Evolutionary conservation across 2,888 invertebrate genomes (phyloP).

Genomic region (Leptodirus hochenwartii): DNA sequence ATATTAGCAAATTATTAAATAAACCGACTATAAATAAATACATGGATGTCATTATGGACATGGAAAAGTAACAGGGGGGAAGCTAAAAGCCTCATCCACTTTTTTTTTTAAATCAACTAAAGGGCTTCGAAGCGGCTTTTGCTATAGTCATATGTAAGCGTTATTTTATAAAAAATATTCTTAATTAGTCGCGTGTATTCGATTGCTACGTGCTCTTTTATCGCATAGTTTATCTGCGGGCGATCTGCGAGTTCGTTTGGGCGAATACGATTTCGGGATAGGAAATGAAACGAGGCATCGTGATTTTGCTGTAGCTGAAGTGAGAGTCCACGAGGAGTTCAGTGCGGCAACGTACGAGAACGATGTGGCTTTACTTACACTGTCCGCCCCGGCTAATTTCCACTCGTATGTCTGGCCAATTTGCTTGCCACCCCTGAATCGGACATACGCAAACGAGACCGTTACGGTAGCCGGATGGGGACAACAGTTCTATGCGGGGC

Average conservation of each 20-base stretch:
- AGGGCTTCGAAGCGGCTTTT: no score
- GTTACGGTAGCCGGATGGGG: conserved; percentile 69
- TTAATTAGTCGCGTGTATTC: no score
- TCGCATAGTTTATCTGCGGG: no score
- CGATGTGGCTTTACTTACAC: conserved; percentile 57
- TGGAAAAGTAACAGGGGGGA: no score
- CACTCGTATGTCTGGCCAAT: conserved; percentile 71
- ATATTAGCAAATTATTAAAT: no score
- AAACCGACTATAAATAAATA: no score
- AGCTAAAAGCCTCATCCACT: no score
- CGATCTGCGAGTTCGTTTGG: conserved; percentile 51
- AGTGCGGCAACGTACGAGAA: conserved; percentile 48
- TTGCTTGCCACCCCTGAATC: conserved; percentile 49
- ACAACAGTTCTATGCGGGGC: conserved; percentile 51
- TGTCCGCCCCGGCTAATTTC: conserved; percentile 46
- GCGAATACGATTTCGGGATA: conserved; percentile 60
- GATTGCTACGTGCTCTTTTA: no score
- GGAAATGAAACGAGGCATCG: conserved; percentile 48
- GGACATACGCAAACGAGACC: conserved; percentile 37
- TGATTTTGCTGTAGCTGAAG: conserved; percentile 48
- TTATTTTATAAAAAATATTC: no score
- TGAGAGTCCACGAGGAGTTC: conserved; percentile 49
- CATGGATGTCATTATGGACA: no score
- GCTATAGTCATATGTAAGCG: no score
- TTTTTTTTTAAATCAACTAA: no score